Evolutionary conservation across 1,140 invertebrate species (phyloP), one percentile per base, ranked within the genome.

Genomic region (Thalassaphorura encarpata): DNA sequence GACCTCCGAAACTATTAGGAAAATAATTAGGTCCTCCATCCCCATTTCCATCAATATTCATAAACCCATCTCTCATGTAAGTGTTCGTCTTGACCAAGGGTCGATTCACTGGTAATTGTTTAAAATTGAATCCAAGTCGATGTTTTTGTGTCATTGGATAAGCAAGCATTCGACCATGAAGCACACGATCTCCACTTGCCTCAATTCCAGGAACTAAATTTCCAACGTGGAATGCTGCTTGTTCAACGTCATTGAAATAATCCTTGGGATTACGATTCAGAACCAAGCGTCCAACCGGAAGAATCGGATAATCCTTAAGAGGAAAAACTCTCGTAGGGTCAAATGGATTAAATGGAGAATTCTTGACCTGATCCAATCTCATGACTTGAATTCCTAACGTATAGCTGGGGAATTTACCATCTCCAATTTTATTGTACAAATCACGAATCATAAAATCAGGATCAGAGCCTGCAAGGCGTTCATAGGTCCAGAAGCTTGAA

Each of bases 121-220:
- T 75, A 72, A 85, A 93, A 70, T 98, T 98, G 0, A 86, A 77
- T 31, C 95, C 95, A 43, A 98, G 76, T 21, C 94, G 82, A 72
- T 97, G 85, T 55, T 89, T 80, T 66, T 97, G 92, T 5, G 95
- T 93, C 72, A 98, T 94, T 6, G 80, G 80, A 71, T 99, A 99
- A 15, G 91, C 81, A 70, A 96, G 97, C 3, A 97, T 73, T 61
- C 95, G 83, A 36, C 89, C 93, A 72, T 77, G 72, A 53, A 83
- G 69, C 74, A 81, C 78, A 66, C 79, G 80, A 59, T 80, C 78
- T 6, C 75, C 77, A 28, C 67, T 68, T 49, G 69, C 58, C 53
- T 74, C 57, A 51, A 80, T 75, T 18, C 78, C 78, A 23, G 78
- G 77, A 36, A 80, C 71, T 61, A 81, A 64, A 61, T 79, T 75